Evolutionary conservation across 2,113 vertebrate genomes (phyloP), one percentile per base, ranked within the genome.

Genomic region (Carassius gibelio): DNA sequence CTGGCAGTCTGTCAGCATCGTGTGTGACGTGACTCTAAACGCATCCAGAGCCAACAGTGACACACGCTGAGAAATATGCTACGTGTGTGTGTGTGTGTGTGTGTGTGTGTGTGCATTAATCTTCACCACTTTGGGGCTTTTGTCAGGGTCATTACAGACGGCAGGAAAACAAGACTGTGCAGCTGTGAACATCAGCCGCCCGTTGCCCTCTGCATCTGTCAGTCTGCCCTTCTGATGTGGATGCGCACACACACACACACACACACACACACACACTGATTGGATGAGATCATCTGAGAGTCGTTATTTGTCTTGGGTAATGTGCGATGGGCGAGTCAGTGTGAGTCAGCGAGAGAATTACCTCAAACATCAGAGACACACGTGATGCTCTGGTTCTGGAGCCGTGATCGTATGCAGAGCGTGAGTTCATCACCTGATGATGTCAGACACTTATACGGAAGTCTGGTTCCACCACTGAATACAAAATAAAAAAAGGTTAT

Each of bases 1-100:
- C 36, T 11, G 11, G 30, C 59, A 66, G 45, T 62, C 72, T 14
- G n/a, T 57, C 45, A 55, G 59, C 26, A 75, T 75, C 30, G 64
- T 75, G 57, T 75, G 57, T 23, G 26, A 62, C 1, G 15, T 8
- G 9, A 42, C 42, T 42, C 42, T 42, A 42, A 42, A 45, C 8
- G 8, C 42, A 45, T 45, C 34, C 34, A 3, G 34, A 23, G 59
- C 83, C 62, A 55, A 69, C 62, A 57, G 74, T 78, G 83, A 84
- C 75, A 69, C 45, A 57, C 64, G 1, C 45, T 17, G 5, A 50
- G 83, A 87, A 88, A 85, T 88, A 92, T 93, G 90, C 82, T 79
- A 87, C 75, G n/a, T 10, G 42, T 45, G 42, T 2, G 42, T 45
- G 42, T 57, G 48, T 30, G 30, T 30, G 30, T 30, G 7, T 8